phyloP scores from a whole-genome alignment of 2,888 invertebrate genomes.

The Cactoblastis cactorum region DNA sequence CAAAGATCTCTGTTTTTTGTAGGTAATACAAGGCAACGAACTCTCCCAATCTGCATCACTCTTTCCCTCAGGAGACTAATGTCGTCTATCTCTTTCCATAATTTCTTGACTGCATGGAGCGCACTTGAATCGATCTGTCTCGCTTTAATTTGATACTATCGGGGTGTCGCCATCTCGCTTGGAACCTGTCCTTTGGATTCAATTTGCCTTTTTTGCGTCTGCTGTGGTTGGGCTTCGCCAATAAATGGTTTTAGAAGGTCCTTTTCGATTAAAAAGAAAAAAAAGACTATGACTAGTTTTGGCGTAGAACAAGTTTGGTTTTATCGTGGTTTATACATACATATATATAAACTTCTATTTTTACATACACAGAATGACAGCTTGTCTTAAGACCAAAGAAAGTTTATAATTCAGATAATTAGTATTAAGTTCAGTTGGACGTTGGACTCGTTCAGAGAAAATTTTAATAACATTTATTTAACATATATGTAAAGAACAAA shows the following conservation, averaged over 20 bases:
- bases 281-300: neutral
- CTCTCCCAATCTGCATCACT: conserved; percentile 46
- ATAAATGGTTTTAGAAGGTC: conserved; percentile 5
- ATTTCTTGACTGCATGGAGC: conserved; percentile 53
- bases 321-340: neutral
- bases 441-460: too few relatives aligned
- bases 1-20: conserved; percentile 53
- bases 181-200: conserved; percentile 59
- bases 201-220: conserved; percentile 53
- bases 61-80: conserved; percentile 40
- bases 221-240: conserved; percentile 32
- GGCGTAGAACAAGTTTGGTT: neutral
- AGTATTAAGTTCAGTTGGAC: too few relatives aligned
- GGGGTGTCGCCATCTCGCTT: conserved; percentile 45
- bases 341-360: neutral
- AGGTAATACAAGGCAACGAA: conserved; percentile 59
- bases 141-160: conserved; percentile 54
- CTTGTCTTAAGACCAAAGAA: too few relatives aligned
- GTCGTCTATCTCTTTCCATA: conserved; percentile 47
- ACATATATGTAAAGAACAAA: too few relatives aligned
- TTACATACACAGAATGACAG: too few relatives aligned
- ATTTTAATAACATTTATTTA: too few relatives aligned
- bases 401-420: too few relatives aligned
- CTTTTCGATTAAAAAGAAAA: neutral
- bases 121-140: conserved; percentile 62